Evolutionary conservation across 2,888 invertebrate species (phyloP), one percentile per base, ranked within the genome.

Genomic region (Heliconius sara): DNA sequence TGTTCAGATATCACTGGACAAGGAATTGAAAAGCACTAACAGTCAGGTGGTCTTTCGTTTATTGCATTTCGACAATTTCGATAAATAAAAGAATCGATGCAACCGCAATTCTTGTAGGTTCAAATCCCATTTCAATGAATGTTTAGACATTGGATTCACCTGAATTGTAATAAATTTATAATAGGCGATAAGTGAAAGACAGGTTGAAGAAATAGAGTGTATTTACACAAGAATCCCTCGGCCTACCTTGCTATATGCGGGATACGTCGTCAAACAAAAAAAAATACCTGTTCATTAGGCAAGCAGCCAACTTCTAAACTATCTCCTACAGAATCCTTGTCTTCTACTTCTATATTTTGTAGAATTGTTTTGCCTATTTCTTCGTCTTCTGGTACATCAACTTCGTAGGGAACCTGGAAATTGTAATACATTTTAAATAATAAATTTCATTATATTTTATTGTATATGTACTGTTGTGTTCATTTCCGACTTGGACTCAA

Each of bases 251-350:
- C 57, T 22, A 22, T 13, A 16, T 47, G 47, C 47, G 47, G 47
- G 47, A 47, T 16, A 47, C 4, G 3, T 3, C 47, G 47, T 13
- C 13, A 47, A 47, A 3, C 47, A n/a, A 66, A n/a, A 60, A 12
- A 19, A 25, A 57, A 82, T 85, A 94, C 95, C 90, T 93, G 96
- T 80, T 94, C 93, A 82, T 91, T 95, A 2, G 95, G 91, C 47
- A 95, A 85, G 84, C 96, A 96, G 80, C 96, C 96, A 9, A 98
- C 96, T 91, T 98, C 97, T 81, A 98, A 95, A 84, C 96, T 97
- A 79, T 98, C 97, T 0, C 98, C 98, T 19, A 97, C 96, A 5
- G 97, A 96, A 89, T 99, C 98, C 71, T 96, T 96, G 90, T 99
- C 98, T 86, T 96, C 97, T 13, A 98, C 97, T 79, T 96, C 92